These are phyloP conservation scores for Misgurnus anguillicaudatus DNA, from an alignment of 2,113 vertebrate genomes.

Conservation along the genomic window DNA sequence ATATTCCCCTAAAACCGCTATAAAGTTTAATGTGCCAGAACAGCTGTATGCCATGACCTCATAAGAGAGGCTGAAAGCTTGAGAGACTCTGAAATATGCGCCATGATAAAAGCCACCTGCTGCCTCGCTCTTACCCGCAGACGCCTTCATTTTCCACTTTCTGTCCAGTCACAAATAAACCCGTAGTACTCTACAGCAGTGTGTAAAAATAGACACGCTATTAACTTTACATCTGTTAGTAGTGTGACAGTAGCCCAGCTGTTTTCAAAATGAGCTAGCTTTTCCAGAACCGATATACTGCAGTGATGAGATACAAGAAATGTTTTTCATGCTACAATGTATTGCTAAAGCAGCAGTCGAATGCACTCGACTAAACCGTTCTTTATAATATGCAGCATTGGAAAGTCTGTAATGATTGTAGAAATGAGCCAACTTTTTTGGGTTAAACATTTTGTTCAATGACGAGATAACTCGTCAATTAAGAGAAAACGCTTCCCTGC, in stretches of 20 bases:
- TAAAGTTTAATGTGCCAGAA: conserved; percentile 44
- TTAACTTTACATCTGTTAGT: background rate
- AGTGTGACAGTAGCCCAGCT: background rate
- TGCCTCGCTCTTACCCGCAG: conserved; percentile 16
- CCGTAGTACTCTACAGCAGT: background rate
- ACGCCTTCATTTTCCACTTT: background rate
- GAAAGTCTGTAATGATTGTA: background rate
- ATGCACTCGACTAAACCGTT: background rate
- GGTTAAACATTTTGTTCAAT: too few species aligned
- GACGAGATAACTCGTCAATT: too few species aligned
- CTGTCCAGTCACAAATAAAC: background rate
- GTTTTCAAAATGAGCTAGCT: background rate
- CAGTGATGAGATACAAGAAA: background rate
- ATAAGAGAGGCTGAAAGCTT: conserved; percentile 27
- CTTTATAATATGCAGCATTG: background rate
- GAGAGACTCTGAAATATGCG: conserved; percentile 40
- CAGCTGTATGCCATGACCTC: conserved; percentile 47
- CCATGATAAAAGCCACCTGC: conserved; percentile 46
- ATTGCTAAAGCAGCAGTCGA: background rate
- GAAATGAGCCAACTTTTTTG: too few species aligned
- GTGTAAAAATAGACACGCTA: background rate
- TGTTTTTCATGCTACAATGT: background rate
- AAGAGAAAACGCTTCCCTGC: too few species aligned
- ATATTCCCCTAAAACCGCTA: conserved; percentile 23
- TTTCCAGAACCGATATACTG: background rate